phyloP scores from a whole-genome alignment of 2,888 invertebrate species.

The Agrotis clavis region DNA sequence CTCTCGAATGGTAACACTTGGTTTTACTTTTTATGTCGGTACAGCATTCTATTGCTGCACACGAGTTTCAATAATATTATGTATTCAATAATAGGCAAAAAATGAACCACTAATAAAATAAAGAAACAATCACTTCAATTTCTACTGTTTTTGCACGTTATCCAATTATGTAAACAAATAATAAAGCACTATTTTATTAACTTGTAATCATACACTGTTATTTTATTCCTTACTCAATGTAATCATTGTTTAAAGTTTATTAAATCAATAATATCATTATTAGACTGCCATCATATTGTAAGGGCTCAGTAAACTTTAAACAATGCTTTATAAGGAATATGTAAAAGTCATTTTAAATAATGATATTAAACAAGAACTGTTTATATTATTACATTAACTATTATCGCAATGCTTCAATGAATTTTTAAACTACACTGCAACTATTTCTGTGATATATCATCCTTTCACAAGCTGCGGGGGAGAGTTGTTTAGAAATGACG shows the following conservation, averaged over 20 bases:
- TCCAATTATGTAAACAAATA: constrained; percentile 55
- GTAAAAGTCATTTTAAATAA: constrained; percentile 43
- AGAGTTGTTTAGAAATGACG: constrained; percentile 67
- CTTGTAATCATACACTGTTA: constrained; percentile 52
- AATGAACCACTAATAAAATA: constrained; percentile 49
- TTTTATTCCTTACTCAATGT: constrained; percentile 36
- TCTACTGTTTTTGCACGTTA: constrained; percentile 63
- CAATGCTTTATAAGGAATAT: constrained; percentile 36
- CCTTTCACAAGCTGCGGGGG: constrained; percentile 70
- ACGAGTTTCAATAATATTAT: neutral
- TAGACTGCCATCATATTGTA: constrained; percentile 29
- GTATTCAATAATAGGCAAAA: neutral
- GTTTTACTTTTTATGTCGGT: constrained; percentile 2
- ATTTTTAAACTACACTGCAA: constrained; percentile 60
- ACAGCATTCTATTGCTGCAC: neutral
- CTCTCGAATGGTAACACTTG: constrained; percentile 23
- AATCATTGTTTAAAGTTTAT: constrained; percentile 60
- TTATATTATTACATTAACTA: constrained; percentile 43
- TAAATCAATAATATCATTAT: constrained; percentile 4
- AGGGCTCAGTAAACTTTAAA: constrained; percentile 44
- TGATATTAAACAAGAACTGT: constrained; percentile 37
- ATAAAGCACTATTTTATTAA: constrained; percentile 56
- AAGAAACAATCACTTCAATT: constrained; percentile 42
- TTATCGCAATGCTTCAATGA: constrained; percentile 55
- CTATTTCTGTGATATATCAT: constrained; percentile 83